Evolutionary conservation across 2,888 invertebrate species (phyloP).

Genomic region (Chaetoderma sp.): DNA sequence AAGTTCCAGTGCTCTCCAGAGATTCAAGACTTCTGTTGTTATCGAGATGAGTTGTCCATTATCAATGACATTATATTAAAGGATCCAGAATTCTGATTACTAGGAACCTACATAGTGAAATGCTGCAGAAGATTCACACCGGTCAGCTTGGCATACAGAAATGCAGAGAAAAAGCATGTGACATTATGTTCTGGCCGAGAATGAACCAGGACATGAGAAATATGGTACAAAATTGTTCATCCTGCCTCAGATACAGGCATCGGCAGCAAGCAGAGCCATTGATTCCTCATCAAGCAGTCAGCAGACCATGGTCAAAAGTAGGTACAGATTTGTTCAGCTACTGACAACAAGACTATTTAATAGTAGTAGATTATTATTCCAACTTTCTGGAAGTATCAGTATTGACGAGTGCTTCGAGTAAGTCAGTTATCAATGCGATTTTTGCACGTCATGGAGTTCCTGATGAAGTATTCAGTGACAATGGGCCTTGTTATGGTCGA

Average conservation of each 20-base stretch:
- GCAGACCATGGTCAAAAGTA: not conserved
- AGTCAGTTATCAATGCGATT: not conserved
- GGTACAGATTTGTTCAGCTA: not conserved
- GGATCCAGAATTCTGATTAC: conserved; percentile 17
- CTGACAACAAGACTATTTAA: conserved; percentile 9
- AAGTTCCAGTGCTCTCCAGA: conserved; percentile 1
- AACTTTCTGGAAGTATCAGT: no score
- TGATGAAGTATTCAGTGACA: not conserved
- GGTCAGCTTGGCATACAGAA: conserved; percentile 22
- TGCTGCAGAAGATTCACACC: conserved; percentile 18
- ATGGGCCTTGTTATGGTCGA: conserved; percentile 18
- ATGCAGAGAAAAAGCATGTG: conserved; percentile 20
- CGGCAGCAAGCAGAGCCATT: not conserved
- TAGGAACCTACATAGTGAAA: not conserved
- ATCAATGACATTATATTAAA: conserved; percentile 10
- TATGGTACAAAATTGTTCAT: not conserved
- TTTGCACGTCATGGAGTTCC: not conserved
- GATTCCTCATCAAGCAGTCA: not conserved
- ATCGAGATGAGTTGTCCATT: conserved; percentile 9
- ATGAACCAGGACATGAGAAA: conserved; percentile 5
- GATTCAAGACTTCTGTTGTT: conserved; percentile 9
- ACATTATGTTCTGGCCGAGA: conserved; percentile 4
- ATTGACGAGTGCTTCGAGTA: not conserved
- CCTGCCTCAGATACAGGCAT: not conserved
- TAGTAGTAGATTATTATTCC: conserved; percentile 7